Base-by-base conservation (phyloP, 1,140 invertebrate genomes). In the Apis dorsata region DNA sequence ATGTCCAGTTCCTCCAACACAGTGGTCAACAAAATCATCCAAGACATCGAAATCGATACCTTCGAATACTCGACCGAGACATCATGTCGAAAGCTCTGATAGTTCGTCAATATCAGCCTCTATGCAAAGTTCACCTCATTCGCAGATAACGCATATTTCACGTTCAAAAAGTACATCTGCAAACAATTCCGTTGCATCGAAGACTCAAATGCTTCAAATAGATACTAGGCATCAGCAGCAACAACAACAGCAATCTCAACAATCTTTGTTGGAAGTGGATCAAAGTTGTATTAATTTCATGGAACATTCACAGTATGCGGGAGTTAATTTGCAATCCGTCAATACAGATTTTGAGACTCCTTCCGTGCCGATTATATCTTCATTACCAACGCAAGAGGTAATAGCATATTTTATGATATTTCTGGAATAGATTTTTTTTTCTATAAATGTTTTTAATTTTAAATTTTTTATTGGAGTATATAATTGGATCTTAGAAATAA, bases 91-190 rank as follows among this genome's bases (percentile, higher is more conserved):
- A 28, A 95, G 94, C 74, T 96, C 96, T 2, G 96, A 96, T 73
- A 95, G 95, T n/a, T 95, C 94, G 0, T 96, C 96, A 0, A 92
- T 96, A 81, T 97, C 96, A 0, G 95, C 95, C 2, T 96, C 96
- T 13, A 96, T 96, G 1, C 95, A 95, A 2, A 95, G 94, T 13
- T 97, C 96, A 5, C 92, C 95, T 34, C 94, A 96, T 49, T 96
- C 95, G 2, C 90, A 94, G 55, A 87, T 94, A 86, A 94, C 94
- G 24, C 92, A 94, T 53, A 95, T 94, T 68, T 92, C 94, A 0
- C 88, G 88, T 66, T 88, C 85, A 10, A 91, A 90, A 63, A 68
- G 78, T 7, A 34, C 79, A 8, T 85, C 90, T 0, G 70, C 81
- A 15, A 91, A 81, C 13, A 91, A 71, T 63, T 87, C 85, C 0